Conservation (phyloP, 2,113 vertebrate species). For the Terrapene triunguis region DNA sequence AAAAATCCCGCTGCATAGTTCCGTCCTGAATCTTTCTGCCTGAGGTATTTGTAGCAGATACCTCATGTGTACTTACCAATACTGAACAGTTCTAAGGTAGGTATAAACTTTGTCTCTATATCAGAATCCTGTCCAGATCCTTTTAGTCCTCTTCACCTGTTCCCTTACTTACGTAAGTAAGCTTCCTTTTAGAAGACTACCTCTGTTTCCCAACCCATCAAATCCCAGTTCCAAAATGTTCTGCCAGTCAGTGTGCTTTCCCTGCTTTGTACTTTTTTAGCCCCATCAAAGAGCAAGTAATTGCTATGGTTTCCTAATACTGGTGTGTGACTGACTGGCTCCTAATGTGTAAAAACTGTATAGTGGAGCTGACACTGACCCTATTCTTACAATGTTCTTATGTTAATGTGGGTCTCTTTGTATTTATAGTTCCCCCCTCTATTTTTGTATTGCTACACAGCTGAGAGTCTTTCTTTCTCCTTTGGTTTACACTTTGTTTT, state of each 20-base stretch:
- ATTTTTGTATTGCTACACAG: neutral
- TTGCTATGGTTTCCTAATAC: neutral
- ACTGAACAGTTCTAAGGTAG: neutral
- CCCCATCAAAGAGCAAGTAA: neutral
- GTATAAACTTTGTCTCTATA: neutral
- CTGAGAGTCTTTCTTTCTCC: neutral
- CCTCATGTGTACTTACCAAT: neutral
- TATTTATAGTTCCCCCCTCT: neutral
- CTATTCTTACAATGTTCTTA: neutral
- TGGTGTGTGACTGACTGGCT: neutral
- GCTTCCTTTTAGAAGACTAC: neutral
- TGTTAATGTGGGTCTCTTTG: neutral
- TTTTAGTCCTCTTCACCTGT: neutral
- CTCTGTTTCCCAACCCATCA: neutral
- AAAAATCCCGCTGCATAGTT: neutral
- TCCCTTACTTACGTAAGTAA: neutral
- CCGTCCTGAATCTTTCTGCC: neutral
- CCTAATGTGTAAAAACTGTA: neutral
- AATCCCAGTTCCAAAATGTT: neutral
- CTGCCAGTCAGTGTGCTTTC: neutral
- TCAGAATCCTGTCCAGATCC: neutral
- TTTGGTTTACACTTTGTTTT: neutral
- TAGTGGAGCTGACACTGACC: neutral
- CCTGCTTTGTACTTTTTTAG: neutral
- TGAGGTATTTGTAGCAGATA: neutral